Evolutionary conservation across 2,797 vertebrate genomes (phyloP).

Genomic region (Squalus acanthias): DNA sequence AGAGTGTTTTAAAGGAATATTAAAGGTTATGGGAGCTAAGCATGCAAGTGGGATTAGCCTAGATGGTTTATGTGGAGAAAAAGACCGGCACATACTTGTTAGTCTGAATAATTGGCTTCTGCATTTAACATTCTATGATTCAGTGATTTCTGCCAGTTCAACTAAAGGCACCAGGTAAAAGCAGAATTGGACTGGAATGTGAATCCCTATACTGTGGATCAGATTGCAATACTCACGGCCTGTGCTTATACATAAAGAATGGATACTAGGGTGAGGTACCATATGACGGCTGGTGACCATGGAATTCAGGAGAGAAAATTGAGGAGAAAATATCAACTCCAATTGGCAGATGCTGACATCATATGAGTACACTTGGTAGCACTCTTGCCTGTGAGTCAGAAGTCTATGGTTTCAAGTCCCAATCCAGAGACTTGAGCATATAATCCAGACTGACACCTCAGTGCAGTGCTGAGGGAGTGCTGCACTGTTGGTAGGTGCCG

Average conservation of each 20-base stretch:
- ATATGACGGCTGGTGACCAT: background rate
- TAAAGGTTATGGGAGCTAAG: background rate
- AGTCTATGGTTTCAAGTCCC: background rate
- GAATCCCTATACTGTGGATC: background rate
- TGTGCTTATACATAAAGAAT: background rate
- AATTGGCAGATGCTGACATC: background rate
- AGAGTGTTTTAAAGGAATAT: background rate
- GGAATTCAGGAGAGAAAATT: background rate
- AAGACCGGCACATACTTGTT: background rate
- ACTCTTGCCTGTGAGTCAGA: background rate
- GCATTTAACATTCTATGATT: background rate
- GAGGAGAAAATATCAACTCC: background rate
- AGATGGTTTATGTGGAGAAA: background rate
- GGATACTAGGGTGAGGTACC: background rate
- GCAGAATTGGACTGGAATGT: background rate
- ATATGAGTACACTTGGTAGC: background rate
- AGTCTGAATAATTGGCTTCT: background rate
- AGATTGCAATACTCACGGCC: background rate
- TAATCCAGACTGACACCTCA: background rate
- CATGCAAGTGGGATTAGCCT: too few species aligned
- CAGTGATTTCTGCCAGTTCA: background rate
- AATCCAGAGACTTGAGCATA: background rate
- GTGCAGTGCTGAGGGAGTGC: background rate
- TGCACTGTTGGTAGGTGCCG: background rate
- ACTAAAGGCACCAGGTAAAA: background rate